These are phyloP conservation scores for Semnornis frantzii DNA, from an alignment of 2,113 vertebrate species.

Conservation along the genomic window DNA sequence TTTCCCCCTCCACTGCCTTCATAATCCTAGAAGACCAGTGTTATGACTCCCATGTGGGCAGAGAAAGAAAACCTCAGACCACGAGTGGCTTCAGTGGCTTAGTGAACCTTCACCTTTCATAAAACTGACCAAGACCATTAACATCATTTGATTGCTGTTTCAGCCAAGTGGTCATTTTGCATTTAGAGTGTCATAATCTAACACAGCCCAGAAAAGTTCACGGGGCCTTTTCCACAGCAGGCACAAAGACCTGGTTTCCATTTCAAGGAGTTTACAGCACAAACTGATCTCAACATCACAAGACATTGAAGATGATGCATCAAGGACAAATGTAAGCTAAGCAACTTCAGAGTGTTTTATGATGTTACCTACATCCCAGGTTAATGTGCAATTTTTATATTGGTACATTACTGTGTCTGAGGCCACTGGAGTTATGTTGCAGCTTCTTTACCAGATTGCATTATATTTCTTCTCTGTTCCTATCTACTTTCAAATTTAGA, in stretches of 20 bases:
- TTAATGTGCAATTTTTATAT: slow-evolving; percentile 38
- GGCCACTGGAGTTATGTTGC: background rate
- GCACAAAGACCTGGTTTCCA: background rate
- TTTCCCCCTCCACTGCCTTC: background rate
- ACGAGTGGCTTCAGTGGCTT: background rate
- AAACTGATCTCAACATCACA: background rate
- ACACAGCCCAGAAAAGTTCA: background rate
- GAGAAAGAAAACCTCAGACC: background rate
- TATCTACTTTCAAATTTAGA: slow-evolving; percentile 63
- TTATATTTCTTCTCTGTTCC: slow-evolving; percentile 59
- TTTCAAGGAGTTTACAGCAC: background rate
- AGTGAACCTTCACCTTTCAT: background rate
- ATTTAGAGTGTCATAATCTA: background rate
- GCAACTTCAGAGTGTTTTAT: slow-evolving; percentile 7
- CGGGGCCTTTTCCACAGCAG: background rate
- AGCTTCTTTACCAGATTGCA: slow-evolving; percentile 46
- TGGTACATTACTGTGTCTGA: background rate
- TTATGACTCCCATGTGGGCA: background rate
- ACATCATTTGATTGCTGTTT: background rate
- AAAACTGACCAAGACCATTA: background rate
- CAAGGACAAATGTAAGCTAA: background rate
- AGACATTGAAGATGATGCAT: background rate
- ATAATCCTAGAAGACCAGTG: background rate
- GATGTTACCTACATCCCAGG: background rate
- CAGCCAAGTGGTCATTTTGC: background rate